Percentiles rank a stretch among this genome's conserved stretches.
Evolutionary conservation across 2,888 invertebrate genomes (phyloP).

Genomic region (Penaeus monodon): DNA sequence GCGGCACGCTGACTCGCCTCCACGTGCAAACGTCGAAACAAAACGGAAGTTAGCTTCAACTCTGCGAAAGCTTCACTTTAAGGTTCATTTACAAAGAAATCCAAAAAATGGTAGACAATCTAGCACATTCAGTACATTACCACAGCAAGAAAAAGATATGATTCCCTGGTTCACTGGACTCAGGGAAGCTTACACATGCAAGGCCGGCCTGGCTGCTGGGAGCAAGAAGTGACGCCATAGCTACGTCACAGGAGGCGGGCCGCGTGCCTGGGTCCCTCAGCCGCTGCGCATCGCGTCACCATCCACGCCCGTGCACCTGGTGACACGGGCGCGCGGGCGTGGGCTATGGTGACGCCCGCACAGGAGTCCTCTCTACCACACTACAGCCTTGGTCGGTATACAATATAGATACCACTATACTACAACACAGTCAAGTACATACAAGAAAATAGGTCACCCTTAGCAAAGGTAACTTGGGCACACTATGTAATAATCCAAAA

Average conservation of each 20-base stretch:
- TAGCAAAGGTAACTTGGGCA: constrained; percentile 56
- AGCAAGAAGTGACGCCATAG: constrained; percentile 40
- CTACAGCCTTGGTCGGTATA: constrained; percentile 62
- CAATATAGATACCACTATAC: constrained; percentile 55
- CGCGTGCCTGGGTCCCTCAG: constrained; percentile 51
- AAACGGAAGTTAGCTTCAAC: constrained; percentile 27
- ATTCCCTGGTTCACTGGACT: constrained; percentile 52
- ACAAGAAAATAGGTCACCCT: constrained; percentile 53
- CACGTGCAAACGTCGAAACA: constrained; percentile 8
- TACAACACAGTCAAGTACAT: constrained; percentile 62
- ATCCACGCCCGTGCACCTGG: neutral
- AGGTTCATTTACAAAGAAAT: constrained; percentile 55
- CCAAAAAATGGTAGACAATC: constrained; percentile 51
- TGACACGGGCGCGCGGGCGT: constrained; percentile 3
- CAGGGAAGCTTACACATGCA: constrained; percentile 57
- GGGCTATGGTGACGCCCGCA: constrained; percentile 37
- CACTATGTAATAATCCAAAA: constrained; percentile 52
- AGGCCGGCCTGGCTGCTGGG: constrained; percentile 52
- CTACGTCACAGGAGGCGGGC: constrained; percentile 42
- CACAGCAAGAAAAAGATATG: constrained; percentile 57
- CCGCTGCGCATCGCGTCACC: constrained; percentile 46
- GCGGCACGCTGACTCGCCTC: no score
- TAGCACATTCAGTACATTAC: constrained; percentile 61
- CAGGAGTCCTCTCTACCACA: constrained; percentile 47
- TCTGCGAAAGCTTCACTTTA: constrained; percentile 55